Evolutionary conservation across 1,140 invertebrate species (phyloP).

Genomic region (Drusus annulatus): DNA sequence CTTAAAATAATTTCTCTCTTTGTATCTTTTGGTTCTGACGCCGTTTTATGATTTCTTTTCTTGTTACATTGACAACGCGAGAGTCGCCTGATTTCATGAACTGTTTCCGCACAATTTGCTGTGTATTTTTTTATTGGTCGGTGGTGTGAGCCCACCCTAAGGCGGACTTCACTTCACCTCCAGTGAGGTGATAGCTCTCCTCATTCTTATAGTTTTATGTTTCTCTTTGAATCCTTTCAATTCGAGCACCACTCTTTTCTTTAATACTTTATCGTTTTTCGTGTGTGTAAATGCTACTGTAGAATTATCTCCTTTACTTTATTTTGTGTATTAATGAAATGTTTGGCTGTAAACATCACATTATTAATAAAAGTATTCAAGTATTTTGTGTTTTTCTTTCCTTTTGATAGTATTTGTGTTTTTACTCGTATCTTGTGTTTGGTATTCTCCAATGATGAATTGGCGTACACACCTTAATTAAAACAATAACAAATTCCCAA

Average conservation of each 20-base stretch:
- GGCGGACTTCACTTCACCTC: too few species aligned
- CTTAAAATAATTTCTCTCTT: background rate
- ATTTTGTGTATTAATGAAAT: conserved; percentile 26
- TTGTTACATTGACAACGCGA: background rate
- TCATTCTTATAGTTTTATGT: too few species aligned
- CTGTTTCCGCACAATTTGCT: too few species aligned
- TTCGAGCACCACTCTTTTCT: conserved; percentile 2
- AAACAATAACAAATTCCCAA: too few species aligned
- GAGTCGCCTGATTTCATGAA: too few species aligned
- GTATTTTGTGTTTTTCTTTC: conserved; percentile 18
- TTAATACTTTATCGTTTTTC: conserved; percentile 14
- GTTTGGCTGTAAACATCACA: conserved; percentile 28
- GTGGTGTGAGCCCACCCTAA: too few species aligned
- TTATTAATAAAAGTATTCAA: conserved; percentile 17
- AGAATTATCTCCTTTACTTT: conserved; percentile 1
- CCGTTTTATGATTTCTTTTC: conserved; percentile 1
- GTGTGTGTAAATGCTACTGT: conserved; percentile 30
- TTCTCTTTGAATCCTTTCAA: background rate
- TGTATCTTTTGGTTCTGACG: background rate
- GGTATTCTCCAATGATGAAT: background rate
- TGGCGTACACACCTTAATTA: background rate
- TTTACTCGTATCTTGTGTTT: background rate
- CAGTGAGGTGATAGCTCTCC: too few species aligned
- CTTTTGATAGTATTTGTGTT: conserved; percentile 16
- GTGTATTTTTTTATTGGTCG: too few species aligned